Evolutionary conservation across 2,888 invertebrate species (phyloP).

Genomic region (Mellilla xanthometata): DNA sequence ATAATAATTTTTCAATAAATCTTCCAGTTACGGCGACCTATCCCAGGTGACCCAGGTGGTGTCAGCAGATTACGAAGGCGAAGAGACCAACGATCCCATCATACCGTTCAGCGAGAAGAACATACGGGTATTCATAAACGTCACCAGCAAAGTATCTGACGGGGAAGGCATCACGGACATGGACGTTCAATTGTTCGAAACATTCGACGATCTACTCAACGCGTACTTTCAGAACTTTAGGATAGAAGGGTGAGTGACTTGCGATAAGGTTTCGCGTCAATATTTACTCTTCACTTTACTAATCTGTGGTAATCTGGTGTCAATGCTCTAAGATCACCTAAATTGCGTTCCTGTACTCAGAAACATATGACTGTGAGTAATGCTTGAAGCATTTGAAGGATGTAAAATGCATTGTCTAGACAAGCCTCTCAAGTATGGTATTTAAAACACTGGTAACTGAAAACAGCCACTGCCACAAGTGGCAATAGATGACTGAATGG

Average conservation of each 20-base stretch:
- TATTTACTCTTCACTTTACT: neutral
- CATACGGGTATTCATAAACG: conserved; percentile 65
- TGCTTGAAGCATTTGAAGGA: too few species aligned
- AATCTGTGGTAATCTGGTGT: too few species aligned
- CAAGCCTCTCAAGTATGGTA: too few species aligned
- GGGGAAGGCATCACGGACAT: conserved; percentile 90
- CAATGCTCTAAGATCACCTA: too few species aligned
- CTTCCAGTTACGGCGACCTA: conserved; percentile 86
- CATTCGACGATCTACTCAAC: conserved; percentile 89
- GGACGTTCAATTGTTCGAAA: conserved; percentile 94
- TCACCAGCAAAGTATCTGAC: conserved; percentile 48
- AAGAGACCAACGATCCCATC: conserved; percentile 82
- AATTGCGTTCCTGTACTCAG: too few species aligned
- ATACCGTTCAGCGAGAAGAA: conserved; percentile 86
- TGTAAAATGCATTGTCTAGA: too few species aligned
- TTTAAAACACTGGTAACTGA: too few species aligned
- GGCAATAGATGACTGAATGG: too few species aligned
- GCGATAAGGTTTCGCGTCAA: neutral
- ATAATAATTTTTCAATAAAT: too few species aligned
- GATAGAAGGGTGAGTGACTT: conserved; percentile 86
- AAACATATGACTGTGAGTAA: too few species aligned
- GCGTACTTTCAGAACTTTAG: conserved; percentile 92
- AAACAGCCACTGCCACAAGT: too few species aligned
- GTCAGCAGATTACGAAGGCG: conserved; percentile 88
- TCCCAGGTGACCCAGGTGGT: conserved; percentile 91